Conservation (phyloP, 2,888 invertebrate species). For the Subacronicta megacephala region DNA sequence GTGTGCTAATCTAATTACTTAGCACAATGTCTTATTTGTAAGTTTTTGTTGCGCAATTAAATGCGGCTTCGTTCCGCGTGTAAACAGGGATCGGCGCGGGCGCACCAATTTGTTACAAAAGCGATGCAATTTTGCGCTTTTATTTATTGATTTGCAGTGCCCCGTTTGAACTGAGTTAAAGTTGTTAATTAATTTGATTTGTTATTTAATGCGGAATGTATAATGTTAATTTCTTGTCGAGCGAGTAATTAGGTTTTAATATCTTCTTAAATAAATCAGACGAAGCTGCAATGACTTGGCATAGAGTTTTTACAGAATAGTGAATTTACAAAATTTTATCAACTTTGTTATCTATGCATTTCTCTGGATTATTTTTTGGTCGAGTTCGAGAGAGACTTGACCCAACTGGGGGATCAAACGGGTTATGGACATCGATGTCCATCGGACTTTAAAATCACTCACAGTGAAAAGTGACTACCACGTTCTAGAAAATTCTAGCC, state of each 20-base stretch:
- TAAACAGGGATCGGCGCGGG: conserved; percentile 69
- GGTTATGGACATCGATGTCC: no score
- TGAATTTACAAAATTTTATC: no score
- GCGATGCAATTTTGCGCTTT: conserved; percentile 57
- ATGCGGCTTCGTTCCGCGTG: conserved; percentile 72
- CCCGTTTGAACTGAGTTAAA: conserved; percentile 47
- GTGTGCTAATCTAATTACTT: conserved; percentile 87
- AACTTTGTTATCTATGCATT: no score
- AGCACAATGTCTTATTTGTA: conserved; percentile 87
- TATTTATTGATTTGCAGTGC: conserved; percentile 57
- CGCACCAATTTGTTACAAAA: conserved; percentile 70
- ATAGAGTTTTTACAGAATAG: no score
- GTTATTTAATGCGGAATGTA: conserved; percentile 25
- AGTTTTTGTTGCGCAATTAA: conserved; percentile 83
- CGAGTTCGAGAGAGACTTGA: no score
- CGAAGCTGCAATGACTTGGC: conserved; percentile 17
- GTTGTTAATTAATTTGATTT: conserved; percentile 54
- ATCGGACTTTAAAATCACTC: no score
- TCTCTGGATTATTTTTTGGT: no score
- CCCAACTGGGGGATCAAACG: no score
- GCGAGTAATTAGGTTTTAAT: conserved; percentile 25
- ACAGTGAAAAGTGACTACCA: no score
- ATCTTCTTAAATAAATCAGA: conserved; percentile 11
- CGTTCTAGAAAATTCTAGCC: no score
- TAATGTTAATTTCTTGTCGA: conserved; percentile 25